These are phyloP conservation scores for Typhlichthys eigenmanni DNA, from an alignment of 2,797 vertebrate species.

Conservation along the genomic window DNA sequence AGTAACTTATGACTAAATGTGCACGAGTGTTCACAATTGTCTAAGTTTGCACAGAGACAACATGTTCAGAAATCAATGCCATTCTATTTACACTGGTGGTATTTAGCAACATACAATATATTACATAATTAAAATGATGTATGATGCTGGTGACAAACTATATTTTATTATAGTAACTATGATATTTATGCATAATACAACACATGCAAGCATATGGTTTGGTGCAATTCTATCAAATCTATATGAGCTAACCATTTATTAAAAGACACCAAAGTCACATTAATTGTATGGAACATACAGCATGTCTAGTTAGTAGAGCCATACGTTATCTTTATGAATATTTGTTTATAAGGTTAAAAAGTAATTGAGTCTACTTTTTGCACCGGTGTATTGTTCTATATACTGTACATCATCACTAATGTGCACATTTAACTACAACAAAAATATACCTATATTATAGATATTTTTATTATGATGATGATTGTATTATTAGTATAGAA, in stretches of 20 bases:
- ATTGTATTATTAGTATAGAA: background rate
- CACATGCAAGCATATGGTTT: background rate
- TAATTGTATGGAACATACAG: too few relatives aligned
- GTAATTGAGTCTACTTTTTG: conserved; percentile 6
- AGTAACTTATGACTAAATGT: conserved; percentile 32
- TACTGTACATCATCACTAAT: background rate
- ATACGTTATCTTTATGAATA: too few relatives aligned
- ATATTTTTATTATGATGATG: too few relatives aligned
- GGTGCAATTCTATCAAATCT: conserved; percentile 3
- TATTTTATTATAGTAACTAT: background rate
- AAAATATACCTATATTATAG: background rate
- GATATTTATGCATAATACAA: background rate
- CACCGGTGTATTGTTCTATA: background rate
- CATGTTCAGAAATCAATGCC: conserved; percentile 22
- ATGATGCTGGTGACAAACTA: conserved; percentile 1
- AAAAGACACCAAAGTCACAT: background rate
- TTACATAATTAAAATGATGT: background rate
- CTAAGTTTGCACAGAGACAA: conserved; percentile 17
- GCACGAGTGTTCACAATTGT: conserved; percentile 26
- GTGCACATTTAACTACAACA: background rate
- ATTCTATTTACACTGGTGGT: conserved; percentile 3
- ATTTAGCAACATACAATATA: background rate
- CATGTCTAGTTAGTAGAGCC: background rate
- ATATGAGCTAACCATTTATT: conserved; percentile 32
- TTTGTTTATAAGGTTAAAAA: background rate